A percentile compares a stretch with the other conserved stretches of the same genome.
Conservation (phyloP, 2,113 vertebrate species). For the Malurus cyaneus region DNA sequence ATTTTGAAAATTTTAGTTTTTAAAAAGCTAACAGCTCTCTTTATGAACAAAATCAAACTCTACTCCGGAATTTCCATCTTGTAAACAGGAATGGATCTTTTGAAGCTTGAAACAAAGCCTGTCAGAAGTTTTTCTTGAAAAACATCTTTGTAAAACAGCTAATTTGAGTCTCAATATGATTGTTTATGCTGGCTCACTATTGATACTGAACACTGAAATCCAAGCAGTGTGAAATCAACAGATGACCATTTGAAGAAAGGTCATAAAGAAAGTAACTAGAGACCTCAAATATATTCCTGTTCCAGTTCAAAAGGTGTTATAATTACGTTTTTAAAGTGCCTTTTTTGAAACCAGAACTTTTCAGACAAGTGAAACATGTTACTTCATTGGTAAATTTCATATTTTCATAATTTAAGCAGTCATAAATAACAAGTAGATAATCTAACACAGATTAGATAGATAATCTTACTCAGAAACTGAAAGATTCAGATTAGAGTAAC, state of each 20-base stretch:
- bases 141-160: neutral
- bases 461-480: neutral
- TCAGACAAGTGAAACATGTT: neutral
- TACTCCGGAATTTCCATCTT: neutral
- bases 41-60: neutral
- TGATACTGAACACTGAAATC: neutral
- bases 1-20: neutral
- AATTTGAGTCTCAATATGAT: neutral
- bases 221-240: neutral
- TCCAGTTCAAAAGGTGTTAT: neutral
- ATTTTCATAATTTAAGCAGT: neutral
- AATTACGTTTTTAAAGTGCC: neutral
- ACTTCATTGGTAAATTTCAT: neutral
- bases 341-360: neutral
- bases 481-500: neutral
- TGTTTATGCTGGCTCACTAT: neutral
- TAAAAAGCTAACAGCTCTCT: neutral
- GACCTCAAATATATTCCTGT: neutral
- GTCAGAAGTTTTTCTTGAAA: neutral
- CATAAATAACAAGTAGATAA: neutral
- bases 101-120: neutral
- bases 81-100: neutral
- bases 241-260: neutral
- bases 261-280: neutral
- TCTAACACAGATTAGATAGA: neutral